These are phyloP conservation scores for Vannuccia rotundouncinata DNA, from an alignment of 2,888 invertebrate species.

Conservation along the genomic window DNA sequence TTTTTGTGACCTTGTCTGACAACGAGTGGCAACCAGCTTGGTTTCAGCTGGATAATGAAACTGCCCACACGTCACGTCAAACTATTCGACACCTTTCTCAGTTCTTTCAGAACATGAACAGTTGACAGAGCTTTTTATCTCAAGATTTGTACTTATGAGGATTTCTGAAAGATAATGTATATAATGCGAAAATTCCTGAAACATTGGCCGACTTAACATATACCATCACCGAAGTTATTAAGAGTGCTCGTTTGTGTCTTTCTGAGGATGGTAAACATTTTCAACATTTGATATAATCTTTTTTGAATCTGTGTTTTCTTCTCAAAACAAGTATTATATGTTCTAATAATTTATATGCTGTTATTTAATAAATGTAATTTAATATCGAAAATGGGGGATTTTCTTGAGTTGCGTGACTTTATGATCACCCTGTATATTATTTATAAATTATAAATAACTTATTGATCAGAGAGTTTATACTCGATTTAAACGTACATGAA, in stretches of 20 bases:
- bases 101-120: conserved; percentile 26
- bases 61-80: background rate
- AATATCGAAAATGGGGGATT: conserved; percentile 20
- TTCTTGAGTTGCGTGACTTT: conserved; percentile 26
- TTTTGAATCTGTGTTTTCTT: conserved; percentile 10
- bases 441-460: too few species aligned
- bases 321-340: background rate
- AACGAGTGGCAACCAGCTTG: background rate
- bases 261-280: conserved; percentile 16
- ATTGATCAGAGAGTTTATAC: too few species aligned
- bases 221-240: conserved; percentile 16
- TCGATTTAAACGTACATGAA: too few species aligned
- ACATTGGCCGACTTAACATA: conserved; percentile 3
- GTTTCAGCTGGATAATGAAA: background rate
- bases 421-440: conserved; percentile 8
- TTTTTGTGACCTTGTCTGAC: background rate
- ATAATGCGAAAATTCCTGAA: conserved; percentile 1
- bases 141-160: background rate
- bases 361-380: background rate
- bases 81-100: background rate
- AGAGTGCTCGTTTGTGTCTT: conserved; percentile 20
- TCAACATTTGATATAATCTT: conserved; percentile 3
- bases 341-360: conserved; percentile 17
- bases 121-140: conserved; percentile 3
- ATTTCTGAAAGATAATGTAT: conserved; percentile 12